Conservation (phyloP, 1,140 invertebrate species). For the Cepaea nemoralis region DNA sequence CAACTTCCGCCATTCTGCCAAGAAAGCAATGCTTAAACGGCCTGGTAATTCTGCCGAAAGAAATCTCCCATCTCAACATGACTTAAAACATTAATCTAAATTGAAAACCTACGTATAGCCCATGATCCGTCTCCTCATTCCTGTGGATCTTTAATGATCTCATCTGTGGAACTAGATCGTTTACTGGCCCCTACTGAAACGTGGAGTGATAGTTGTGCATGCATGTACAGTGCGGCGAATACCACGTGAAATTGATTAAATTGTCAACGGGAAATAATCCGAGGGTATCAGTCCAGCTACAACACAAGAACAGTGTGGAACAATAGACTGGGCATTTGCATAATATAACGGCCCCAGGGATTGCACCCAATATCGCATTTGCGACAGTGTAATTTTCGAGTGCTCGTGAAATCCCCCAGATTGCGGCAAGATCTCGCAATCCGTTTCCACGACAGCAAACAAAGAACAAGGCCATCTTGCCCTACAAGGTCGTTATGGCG, state of each 20-base stretch:
- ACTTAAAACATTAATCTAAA: not conserved
- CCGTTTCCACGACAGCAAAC: not conserved
- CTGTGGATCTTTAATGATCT: not conserved
- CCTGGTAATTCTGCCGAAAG: too few relatives aligned
- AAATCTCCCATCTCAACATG: not conserved
- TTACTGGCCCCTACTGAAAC: not conserved
- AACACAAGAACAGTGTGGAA: not conserved
- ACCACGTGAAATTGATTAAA: constrained; percentile 1
- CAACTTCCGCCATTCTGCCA: too few relatives aligned
- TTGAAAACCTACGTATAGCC: not conserved
- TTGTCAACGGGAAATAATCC: constrained; percentile 1
- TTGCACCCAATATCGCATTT: not conserved
- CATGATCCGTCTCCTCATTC: not conserved
- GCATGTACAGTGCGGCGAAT: not conserved
- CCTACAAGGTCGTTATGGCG: not conserved
- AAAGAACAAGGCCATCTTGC: constrained; percentile 16
- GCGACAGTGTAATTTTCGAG: not conserved
- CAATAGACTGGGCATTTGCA: constrained; percentile 15
- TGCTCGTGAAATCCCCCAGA: constrained; percentile 2
- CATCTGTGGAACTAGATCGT: not conserved
- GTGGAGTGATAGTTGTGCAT: not conserved
- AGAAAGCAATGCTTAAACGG: too few relatives aligned
- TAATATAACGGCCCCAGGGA: constrained; percentile 4
- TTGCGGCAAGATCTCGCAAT: not conserved
- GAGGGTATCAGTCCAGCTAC: not conserved